Conservation (phyloP, 2,888 invertebrate genomes). For the Alloplasta piceator region DNA sequence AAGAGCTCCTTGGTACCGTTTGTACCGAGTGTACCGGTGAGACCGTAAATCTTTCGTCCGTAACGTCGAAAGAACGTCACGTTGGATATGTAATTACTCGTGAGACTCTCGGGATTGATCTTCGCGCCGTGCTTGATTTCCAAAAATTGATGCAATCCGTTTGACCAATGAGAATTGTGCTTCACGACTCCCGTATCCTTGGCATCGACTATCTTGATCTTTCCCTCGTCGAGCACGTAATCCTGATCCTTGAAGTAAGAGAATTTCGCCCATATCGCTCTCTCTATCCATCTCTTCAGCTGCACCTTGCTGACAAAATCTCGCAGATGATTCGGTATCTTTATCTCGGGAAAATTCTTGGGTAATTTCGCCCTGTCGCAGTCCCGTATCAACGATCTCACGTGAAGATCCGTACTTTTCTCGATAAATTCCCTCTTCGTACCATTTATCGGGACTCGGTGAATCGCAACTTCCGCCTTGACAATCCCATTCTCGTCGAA, state of each 20-base stretch:
- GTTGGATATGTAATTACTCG: conserved; percentile 81
- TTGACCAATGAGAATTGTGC: conserved; percentile 79
- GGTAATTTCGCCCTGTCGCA: not conserved
- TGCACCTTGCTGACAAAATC: conserved; percentile 13
- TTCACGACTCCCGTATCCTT: conserved; percentile 79
- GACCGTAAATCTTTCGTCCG: conserved; percentile 74
- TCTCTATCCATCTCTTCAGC: conserved; percentile 66
- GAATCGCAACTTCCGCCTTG: conserved; percentile 64
- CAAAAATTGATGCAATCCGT: conserved; percentile 81
- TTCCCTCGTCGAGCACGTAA: conserved; percentile 75
- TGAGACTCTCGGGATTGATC: conserved; percentile 76
- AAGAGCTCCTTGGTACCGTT: conserved; percentile 75
- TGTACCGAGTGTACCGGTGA: conserved; percentile 81
- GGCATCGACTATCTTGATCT: conserved; percentile 75
- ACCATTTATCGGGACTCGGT: conserved; percentile 58
- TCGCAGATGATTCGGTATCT: conserved; percentile 34
- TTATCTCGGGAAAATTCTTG: conserved; percentile 24
- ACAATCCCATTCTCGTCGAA: conserved; percentile 66
- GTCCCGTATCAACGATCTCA: conserved; percentile 60
- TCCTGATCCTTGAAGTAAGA: conserved; percentile 72
- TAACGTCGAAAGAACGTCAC: conserved; percentile 75
- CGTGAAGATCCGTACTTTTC: not conserved
- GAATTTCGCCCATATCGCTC: conserved; percentile 74
- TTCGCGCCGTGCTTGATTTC: conserved; percentile 80
- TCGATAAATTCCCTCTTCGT: conserved; percentile 60